A percentile compares a stretch with the other conserved stretches of the same genome.
Conservation (phyloP, 2,888 invertebrate genomes). For the Lasioglossum calceatum region DNA sequence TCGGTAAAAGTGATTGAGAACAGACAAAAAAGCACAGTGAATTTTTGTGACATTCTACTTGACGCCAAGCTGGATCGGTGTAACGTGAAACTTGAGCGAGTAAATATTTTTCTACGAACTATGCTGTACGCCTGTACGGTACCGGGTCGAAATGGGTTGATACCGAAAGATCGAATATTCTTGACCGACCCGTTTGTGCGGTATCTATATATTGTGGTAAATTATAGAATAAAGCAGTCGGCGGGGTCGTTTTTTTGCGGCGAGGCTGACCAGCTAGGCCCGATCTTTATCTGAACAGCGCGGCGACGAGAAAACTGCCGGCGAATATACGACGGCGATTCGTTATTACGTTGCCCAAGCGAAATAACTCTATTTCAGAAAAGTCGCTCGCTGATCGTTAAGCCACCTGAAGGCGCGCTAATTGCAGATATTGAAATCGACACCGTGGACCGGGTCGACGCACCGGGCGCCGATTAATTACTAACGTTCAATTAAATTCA, state of each 20-base stretch:
- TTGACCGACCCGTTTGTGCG: neutral
- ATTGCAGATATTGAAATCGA: conserved; percentile 52
- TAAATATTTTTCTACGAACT: neutral
- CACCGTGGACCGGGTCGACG: conserved; percentile 39
- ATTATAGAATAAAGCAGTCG: conserved; percentile 13
- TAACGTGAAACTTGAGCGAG: too few relatives aligned
- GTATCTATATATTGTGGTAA: conserved; percentile 4
- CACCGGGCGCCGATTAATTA: conserved; percentile 53
- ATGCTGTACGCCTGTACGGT: neutral
- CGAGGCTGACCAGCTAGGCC: neutral
- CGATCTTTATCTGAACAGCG: conserved; percentile 8
- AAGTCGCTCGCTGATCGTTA: conserved; percentile 28
- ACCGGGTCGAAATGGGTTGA: neutral
- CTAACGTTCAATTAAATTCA: conserved; percentile 59
- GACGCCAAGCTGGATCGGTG: too few relatives aligned
- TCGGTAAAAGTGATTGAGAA: too few relatives aligned
- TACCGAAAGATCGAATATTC: neutral
- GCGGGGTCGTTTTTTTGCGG: neutral
- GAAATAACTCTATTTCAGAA: conserved; percentile 40
- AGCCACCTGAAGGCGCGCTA: conserved; percentile 29
- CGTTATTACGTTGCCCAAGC: conserved; percentile 38
- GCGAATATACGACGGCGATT: conserved; percentile 21
- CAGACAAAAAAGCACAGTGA: too few relatives aligned
- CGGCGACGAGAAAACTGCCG: neutral
- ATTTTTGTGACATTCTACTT: too few relatives aligned